These are phyloP conservation scores for Drosophila differens DNA, from an alignment of 2,888 invertebrate genomes.

Conservation along the genomic window DNA sequence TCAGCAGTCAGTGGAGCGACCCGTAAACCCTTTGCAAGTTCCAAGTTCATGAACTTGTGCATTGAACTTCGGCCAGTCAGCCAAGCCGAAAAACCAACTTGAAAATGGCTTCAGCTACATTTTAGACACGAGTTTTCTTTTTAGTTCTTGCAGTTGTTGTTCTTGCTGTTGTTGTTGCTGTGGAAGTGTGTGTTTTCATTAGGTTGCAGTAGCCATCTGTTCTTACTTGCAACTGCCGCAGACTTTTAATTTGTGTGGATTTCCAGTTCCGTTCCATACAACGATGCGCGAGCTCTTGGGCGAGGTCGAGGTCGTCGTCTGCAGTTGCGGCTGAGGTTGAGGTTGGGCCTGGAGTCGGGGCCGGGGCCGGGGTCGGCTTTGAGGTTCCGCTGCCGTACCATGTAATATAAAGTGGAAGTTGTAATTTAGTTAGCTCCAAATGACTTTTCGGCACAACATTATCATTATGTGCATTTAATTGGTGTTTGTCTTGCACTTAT, in stretches of 20 bases:
- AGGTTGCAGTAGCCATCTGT: constrained; percentile 74
- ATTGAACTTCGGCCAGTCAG: constrained; percentile 72
- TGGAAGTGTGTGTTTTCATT: constrained; percentile 69
- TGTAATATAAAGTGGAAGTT: constrained; percentile 79
- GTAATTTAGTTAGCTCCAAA: constrained; percentile 76
- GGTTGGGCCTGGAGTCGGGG: neutral
- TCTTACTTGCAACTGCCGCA: constrained; percentile 61
- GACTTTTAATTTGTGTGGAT: constrained; percentile 76
- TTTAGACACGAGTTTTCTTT: constrained; percentile 58
- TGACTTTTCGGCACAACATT: constrained; percentile 80
- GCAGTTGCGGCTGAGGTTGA: constrained; percentile 18
- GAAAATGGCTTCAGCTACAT: constrained; percentile 51
- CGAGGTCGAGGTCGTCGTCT: constrained; percentile 49
- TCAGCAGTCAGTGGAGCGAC: constrained; percentile 60
- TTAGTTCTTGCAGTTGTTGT: constrained; percentile 19
- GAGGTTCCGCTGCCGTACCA: constrained; percentile 69
- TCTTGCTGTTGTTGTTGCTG: constrained; percentile 40
- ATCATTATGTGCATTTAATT: constrained; percentile 81
- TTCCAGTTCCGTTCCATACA: constrained; percentile 60
- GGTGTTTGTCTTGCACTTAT: constrained; percentile 71
- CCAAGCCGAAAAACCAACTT: constrained; percentile 69
- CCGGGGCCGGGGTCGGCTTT: constrained; percentile 2
- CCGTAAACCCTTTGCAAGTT: constrained; percentile 63
- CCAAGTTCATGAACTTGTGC: constrained; percentile 82
- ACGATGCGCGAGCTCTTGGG: constrained; percentile 42